Evolutionary conservation across 1,140 invertebrate genomes (phyloP), one percentile per base, ranked within the genome.

Genomic region (Solen grandis): DNA sequence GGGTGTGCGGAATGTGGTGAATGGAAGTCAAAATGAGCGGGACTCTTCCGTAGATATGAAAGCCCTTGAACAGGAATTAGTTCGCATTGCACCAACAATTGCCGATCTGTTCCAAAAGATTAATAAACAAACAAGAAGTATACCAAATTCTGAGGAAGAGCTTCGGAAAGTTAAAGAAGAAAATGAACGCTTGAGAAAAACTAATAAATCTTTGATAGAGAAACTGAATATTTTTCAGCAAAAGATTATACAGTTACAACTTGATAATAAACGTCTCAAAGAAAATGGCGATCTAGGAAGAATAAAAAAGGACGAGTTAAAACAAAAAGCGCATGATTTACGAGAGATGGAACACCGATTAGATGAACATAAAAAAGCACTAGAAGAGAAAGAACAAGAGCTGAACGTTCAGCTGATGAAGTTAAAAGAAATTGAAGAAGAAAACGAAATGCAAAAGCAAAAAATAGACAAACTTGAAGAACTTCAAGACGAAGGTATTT

Each of bases 151-250:
- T 0, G 77, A 80, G 25, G 77, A 80, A 29, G 77, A 86, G 77
- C 77, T 86, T 10, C 78, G 78, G 22, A 84, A 76, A 35, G 79
- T 86, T 0, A 84, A 82, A 60, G 81, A 84, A 14, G 85, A 86
- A 77, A 86, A 86, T 54, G 85, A 86, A 52, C 78, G 85, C 33
- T 62, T 86, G 31, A 54, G 85, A 36, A 86, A 86, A 78, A 86
- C 85, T 22, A 86, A 86, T 46, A 76, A 83, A 41, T 75, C 85
- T 1, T 66, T 86, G 8, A 86, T 86, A 33, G 85, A 86, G 66
- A 86, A 86, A 63, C 65, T 86, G n/a, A 86, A 86, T 72, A 75
- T 75, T 4, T 86, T 86, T 38, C 85, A 86, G 38, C 85, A 86
- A 36, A 86, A 82, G 60, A 86, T 86, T 19, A 86, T 86, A 31